Conservation (phyloP, 2,113 vertebrate species). For the Elephas maximus region DNA sequence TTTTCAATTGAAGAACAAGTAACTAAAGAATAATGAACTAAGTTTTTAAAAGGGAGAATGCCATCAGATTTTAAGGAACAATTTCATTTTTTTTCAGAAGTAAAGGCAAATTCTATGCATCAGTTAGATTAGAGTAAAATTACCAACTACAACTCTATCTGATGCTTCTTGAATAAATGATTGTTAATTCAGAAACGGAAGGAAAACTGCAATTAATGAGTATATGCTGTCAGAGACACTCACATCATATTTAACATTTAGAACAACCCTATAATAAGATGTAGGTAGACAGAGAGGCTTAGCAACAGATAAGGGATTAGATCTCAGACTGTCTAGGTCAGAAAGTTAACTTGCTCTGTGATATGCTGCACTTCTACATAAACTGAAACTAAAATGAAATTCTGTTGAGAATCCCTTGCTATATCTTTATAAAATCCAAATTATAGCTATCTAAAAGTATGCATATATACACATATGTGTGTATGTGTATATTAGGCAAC, state of each 20-base stretch:
- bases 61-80: not conserved
- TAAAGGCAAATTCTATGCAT: not conserved
- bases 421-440: not conserved
- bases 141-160: not conserved
- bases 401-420: not conserved
- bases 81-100: not conserved
- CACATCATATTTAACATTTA: not conserved
- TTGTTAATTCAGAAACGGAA: not conserved
- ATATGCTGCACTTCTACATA: not conserved
- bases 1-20: not conserved
- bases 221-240: not conserved
- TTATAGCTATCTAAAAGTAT: not conserved
- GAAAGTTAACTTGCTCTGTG: not conserved
- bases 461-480: not conserved
- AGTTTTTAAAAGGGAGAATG: not conserved
- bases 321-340: not conserved
- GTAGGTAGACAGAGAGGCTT: not conserved
- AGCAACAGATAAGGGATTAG: not conserved
- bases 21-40: not conserved
- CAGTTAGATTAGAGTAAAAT: not conserved
- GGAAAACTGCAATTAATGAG: not conserved
- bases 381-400: constrained; percentile 17
- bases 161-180: not conserved
- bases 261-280: not conserved
- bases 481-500: too few relatives aligned